phyloP scores from a whole-genome alignment of 2,797 vertebrate genomes.

The Gambusia yucatana region DNA sequence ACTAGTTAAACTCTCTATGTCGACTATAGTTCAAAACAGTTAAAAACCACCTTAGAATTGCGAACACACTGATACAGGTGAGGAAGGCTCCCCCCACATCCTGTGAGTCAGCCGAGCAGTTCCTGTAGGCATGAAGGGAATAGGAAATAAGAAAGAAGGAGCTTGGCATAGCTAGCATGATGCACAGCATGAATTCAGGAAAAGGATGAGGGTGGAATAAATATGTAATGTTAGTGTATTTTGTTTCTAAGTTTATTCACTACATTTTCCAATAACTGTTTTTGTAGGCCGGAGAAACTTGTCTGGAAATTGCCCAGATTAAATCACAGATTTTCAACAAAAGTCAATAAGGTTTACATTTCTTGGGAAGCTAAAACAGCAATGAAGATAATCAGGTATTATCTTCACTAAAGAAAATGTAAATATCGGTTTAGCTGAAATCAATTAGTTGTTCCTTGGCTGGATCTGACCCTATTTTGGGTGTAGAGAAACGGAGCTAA shows the following conservation, averaged over 20 bases:
- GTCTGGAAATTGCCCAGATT: neutral
- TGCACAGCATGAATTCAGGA: constrained; percentile 19
- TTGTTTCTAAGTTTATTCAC: neutral
- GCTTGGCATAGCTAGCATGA: constrained; percentile 18
- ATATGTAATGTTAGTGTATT: neutral
- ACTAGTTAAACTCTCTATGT: no score
- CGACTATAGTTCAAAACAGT: neutral
- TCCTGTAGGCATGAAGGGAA: constrained; percentile 31
- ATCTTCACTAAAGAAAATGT: neutral
- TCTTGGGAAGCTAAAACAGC: neutral
- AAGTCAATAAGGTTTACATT: neutral
- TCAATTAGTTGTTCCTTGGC: neutral
- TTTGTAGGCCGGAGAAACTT: neutral
- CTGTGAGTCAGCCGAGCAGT: constrained; percentile 21
- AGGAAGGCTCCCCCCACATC: constrained; percentile 28
- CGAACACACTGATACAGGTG: constrained; percentile 21
- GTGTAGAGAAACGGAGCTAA: neutral
- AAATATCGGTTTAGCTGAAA: neutral
- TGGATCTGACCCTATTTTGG: neutral
- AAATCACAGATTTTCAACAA: neutral
- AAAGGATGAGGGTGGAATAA: constrained; percentile 12
- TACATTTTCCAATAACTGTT: neutral
- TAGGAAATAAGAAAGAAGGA: constrained; percentile 4
- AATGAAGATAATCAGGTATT: neutral
- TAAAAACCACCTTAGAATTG: neutral